Evolutionary conservation across 1,140 invertebrate genomes (phyloP).

Genomic region (Muscidifurax raptorellus): DNA sequence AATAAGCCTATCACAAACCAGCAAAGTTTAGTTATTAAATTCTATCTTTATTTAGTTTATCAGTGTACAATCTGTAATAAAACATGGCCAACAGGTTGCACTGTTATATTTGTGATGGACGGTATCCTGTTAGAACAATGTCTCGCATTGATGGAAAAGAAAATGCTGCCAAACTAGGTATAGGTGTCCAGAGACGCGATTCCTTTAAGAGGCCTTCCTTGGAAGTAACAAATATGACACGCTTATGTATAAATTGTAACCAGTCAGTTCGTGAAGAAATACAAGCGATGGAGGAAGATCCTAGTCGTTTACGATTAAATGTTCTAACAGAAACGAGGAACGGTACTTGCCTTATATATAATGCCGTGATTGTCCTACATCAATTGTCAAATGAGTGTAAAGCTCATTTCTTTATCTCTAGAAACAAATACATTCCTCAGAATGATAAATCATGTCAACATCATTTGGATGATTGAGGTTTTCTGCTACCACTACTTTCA

Average conservation of each 20-base stretch:
- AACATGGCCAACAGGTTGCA: no score
- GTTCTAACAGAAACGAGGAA: conserved; percentile 42
- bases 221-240: background rate
- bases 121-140: background rate
- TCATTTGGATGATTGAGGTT: conserved; percentile 41
- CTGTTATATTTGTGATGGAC: conserved; percentile 17
- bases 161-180: no score
- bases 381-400: conserved; percentile 30
- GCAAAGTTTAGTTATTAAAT: no score
- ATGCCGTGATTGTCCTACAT: conserved; percentile 15
- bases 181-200: conserved; percentile 26
- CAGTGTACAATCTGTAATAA: no score
- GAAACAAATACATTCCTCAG: conserved; percentile 38
- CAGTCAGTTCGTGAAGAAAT: conserved; percentile 41
- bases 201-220: background rate
- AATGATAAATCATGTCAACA: conserved; percentile 31
- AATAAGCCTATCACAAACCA: no score
- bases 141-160: no score
- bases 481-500: no score
- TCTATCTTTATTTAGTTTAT: no score
- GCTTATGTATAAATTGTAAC: no score
- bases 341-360: conserved; percentile 45
- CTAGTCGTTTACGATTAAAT: conserved; percentile 38
- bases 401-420: conserved; percentile 34
- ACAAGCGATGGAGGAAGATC: conserved; percentile 12